Percentiles rank a stretch among this genome's conserved stretches.
Evolutionary conservation across 1,140 invertebrate species (phyloP).

Genomic region (Drosophila ironensis): DNA sequence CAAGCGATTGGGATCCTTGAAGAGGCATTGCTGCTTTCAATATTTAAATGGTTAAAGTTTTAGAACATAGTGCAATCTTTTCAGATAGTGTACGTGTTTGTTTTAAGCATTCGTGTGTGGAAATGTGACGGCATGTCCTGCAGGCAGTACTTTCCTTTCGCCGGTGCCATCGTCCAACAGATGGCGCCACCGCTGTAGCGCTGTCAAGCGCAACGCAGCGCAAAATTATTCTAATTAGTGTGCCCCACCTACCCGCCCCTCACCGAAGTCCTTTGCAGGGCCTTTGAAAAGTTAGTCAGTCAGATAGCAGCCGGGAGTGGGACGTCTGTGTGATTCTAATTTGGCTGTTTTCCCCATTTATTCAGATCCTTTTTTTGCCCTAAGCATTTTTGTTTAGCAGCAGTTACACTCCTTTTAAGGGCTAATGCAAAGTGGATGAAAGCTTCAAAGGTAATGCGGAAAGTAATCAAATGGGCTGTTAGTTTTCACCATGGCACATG

Average conservation of each 20-base stretch:
- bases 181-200: constrained; percentile 54
- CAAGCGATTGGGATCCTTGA: too few species aligned
- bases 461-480: neutral
- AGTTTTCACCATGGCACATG: too few species aligned
- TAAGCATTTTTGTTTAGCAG: constrained; percentile 34
- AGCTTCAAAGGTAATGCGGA: neutral
- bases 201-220: constrained; percentile 64
- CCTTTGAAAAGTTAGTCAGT: constrained; percentile 35
- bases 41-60: too few species aligned
- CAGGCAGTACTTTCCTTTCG: constrained; percentile 44
- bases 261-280: constrained; percentile 23
- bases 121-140: constrained; percentile 40
- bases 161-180: constrained; percentile 34
- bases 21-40: too few species aligned
- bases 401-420: constrained; percentile 21
- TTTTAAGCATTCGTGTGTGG: constrained; percentile 23
- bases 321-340: constrained; percentile 24
- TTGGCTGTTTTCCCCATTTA: constrained; percentile 21
- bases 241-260: neutral
- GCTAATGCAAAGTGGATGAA: constrained; percentile 12
- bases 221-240: constrained; percentile 76
- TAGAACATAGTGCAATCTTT: neutral
- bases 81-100: constrained; percentile 32
- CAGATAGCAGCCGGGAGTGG: neutral
- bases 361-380: constrained; percentile 8